phyloP scores from a whole-genome alignment of 2,888 invertebrate species.

The Drosophila demipolita region DNA sequence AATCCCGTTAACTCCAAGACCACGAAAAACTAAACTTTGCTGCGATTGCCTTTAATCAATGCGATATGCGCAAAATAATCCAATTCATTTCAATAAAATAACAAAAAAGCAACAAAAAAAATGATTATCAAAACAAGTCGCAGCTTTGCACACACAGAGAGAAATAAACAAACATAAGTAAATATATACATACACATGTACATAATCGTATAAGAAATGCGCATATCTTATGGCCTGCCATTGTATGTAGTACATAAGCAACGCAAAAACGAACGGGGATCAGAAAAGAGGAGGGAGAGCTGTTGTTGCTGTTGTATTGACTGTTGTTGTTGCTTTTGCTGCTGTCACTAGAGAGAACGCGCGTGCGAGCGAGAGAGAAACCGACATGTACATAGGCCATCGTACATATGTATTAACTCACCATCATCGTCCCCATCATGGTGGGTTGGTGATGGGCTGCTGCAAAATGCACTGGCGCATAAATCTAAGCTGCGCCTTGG shows the following conservation, averaged over 20 bases:
- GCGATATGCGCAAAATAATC: conserved; percentile 58
- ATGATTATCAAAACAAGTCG: conserved; percentile 71
- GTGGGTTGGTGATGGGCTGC: conserved; percentile 35
- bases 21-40: not conserved
- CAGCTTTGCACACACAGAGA: conserved; percentile 60
- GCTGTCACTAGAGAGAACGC: conserved; percentile 49
- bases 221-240: conserved; percentile 75
- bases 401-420: conserved; percentile 71
- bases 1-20: conserved; percentile 9
- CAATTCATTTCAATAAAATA: conserved; percentile 62
- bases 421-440: conserved; percentile 39
- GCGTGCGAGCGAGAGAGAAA: conserved; percentile 44
- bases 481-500: conserved; percentile 60
- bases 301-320: conserved; percentile 35
- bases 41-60: conserved; percentile 37
- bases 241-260: conserved; percentile 66
- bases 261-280: conserved; percentile 46
- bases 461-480: conserved; percentile 60
- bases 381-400: conserved; percentile 58
- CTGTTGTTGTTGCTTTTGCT: conserved; percentile 25
- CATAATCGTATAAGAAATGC: conserved; percentile 72
- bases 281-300: conserved; percentile 58
- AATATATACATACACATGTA: conserved; percentile 38
- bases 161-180: conserved; percentile 44
- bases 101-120: conserved; percentile 24